Evolutionary conservation across 2,113 vertebrate species (phyloP).

Genomic region (Lophius piscatorius): DNA sequence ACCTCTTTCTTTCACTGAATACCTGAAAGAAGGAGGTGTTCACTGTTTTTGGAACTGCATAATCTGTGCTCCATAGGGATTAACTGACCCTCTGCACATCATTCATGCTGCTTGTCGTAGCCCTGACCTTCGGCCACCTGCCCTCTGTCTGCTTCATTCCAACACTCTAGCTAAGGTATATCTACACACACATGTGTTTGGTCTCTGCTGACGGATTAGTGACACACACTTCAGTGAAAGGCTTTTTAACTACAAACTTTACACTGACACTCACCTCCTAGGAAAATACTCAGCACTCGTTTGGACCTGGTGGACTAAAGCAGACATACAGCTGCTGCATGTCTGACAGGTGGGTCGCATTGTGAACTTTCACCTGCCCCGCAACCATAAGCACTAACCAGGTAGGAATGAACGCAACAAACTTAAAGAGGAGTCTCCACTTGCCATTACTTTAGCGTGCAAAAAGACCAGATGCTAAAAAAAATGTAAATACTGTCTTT

Average conservation of each 20-base stretch:
- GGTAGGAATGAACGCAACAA: slow-evolving; percentile 17
- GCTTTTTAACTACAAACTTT: slow-evolving; percentile 42
- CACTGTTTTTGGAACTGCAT: slow-evolving; percentile 29
- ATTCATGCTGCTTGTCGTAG: slow-evolving; percentile 23
- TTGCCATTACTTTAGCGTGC: no score
- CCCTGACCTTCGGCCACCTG: slow-evolving; percentile 40
- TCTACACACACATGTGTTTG: slow-evolving; percentile 3
- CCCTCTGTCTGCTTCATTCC: slow-evolving; percentile 30
- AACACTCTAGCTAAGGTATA: slow-evolving; percentile 29
- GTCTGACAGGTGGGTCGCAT: slow-evolving; percentile 52
- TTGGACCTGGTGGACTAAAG: slow-evolving; percentile 38
- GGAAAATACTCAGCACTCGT: slow-evolving; percentile 29
- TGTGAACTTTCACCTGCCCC: slow-evolving; percentile 46
- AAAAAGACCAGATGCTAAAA: no score
- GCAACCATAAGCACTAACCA: slow-evolving; percentile 26
- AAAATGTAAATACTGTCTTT: no score
- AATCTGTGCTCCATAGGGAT: slow-evolving; percentile 17
- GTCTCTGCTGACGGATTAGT: slow-evolving; percentile 25
- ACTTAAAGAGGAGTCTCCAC: not conserved
- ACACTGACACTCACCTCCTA: slow-evolving; percentile 61
- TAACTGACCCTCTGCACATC: slow-evolving; percentile 27
- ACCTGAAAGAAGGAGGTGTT: slow-evolving; percentile 1
- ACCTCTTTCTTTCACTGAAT: slow-evolving; percentile 20
- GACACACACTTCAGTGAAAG: slow-evolving; percentile 33
- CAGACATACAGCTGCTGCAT: slow-evolving; percentile 56